These are phyloP conservation scores for Vipera latastei DNA, from an alignment of 2,797 vertebrate species.

Conservation along the genomic window DNA sequence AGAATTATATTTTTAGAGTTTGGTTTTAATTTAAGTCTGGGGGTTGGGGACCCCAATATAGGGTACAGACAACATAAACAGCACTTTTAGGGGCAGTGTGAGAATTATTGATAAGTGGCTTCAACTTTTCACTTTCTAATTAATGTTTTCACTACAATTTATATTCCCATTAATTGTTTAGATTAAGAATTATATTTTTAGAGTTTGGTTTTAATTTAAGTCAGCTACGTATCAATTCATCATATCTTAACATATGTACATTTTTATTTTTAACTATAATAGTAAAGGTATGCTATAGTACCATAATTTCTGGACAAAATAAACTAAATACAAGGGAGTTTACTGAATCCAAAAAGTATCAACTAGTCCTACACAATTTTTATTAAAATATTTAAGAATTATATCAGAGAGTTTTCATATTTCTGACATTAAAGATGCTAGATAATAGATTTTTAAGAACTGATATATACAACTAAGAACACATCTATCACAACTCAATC, in stretches of 20 bases:
- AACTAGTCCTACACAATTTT: background rate
- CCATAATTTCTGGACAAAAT: background rate
- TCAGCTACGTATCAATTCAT: background rate
- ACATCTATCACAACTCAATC: background rate
- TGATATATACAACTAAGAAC: background rate
- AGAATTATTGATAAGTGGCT: background rate
- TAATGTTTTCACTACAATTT: background rate
- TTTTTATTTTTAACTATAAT: background rate
- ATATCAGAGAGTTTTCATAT: background rate
- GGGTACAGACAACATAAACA: background rate
- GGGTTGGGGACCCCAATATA: too few relatives aligned
- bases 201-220: background rate
- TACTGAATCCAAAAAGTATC: background rate
- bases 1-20: background rate
- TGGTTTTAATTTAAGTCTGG: background rate
- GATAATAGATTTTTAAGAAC: background rate
- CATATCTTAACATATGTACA: background rate
- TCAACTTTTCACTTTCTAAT: background rate
- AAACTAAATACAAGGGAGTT: background rate
- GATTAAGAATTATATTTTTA: background rate
- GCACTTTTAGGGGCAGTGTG: background rate
- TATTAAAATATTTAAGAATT: background rate
- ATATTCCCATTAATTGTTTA: background rate
- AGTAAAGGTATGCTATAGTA: background rate
- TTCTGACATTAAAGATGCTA: background rate